A percentile compares a stretch with the other conserved stretches of the same genome.
Evolutionary conservation across 1,140 invertebrate genomes (phyloP).

Genomic region (Drosophila quadrilineata): DNA sequence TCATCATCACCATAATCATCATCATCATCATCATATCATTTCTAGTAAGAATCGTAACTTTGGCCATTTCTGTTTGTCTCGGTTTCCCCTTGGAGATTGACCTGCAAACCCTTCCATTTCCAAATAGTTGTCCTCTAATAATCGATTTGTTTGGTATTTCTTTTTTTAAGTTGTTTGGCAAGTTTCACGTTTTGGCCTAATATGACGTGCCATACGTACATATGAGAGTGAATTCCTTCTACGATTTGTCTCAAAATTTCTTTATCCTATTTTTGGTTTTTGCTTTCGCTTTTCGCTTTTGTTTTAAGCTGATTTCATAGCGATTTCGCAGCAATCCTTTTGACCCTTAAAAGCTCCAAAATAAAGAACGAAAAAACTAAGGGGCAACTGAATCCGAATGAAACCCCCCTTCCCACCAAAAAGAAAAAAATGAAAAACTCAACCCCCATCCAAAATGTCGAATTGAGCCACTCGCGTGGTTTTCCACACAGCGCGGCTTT

Average conservation of each 20-base stretch:
- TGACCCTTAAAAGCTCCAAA: conserved; percentile 3
- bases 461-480: conserved; percentile 42
- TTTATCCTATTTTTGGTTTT: conserved; percentile 33
- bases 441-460: conserved; percentile 5
- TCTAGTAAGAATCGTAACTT: too few species aligned
- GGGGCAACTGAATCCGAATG: conserved; percentile 1
- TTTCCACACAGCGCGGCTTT: conserved; percentile 42
- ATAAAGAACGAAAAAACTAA: too few species aligned
- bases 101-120: conserved; percentile 34
- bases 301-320: conserved; percentile 58
- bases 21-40: too few species aligned
- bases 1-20: too few species aligned
- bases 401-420: not conserved
- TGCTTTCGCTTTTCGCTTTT: conserved; percentile 11
- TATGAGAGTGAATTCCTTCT: conserved; percentile 38
- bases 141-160: conserved; percentile 77
- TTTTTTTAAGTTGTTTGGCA: conserved; percentile 21
- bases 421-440: too few species aligned
- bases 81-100: conserved; percentile 1
- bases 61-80: not conserved
- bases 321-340: conserved; percentile 48
- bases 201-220: conserved; percentile 37
- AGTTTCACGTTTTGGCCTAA: conserved; percentile 22
- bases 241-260: not conserved
- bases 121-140: conserved; percentile 50